These are phyloP conservation scores for Notolabrus celidotus DNA, from an alignment of 2,797 vertebrate species.

Conservation along the genomic window DNA sequence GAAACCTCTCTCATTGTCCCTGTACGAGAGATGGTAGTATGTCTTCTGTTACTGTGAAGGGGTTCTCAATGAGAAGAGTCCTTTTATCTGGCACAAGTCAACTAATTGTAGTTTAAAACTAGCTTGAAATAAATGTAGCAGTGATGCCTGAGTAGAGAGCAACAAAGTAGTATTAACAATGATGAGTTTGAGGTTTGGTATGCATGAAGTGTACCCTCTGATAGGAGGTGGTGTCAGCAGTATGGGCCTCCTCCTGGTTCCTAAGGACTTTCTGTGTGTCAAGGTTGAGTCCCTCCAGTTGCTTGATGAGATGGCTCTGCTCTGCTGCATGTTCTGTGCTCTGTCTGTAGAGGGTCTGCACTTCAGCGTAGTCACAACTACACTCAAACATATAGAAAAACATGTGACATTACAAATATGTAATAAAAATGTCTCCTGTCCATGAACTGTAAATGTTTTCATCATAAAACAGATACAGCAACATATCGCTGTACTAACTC, in stretches of 20 bases:
- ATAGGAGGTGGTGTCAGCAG: slow-evolving; percentile 89
- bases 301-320: slow-evolving; percentile 92
- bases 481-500: background rate
- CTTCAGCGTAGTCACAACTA: slow-evolving; percentile 80
- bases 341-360: slow-evolving; percentile 90
- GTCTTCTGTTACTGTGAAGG: no score
- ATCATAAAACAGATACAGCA: no score
- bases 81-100: slow-evolving; percentile 39
- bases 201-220: slow-evolving; percentile 86
- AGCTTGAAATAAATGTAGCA: no score
- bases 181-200: slow-evolving; percentile 41
- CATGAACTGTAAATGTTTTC: background rate
- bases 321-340: slow-evolving; percentile 87
- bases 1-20: no score
- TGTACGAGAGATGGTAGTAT: no score
- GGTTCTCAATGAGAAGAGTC: slow-evolving; percentile 29
- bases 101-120: slow-evolving; percentile 55
- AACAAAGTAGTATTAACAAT: slow-evolving; percentile 46
- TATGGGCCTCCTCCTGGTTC: slow-evolving; percentile 91
- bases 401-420: slow-evolving; percentile 6
- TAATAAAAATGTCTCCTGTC: slow-evolving; percentile 6
- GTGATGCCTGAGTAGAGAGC: slow-evolving; percentile 14
- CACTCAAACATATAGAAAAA: slow-evolving; percentile 31
- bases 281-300: slow-evolving; percentile 91
- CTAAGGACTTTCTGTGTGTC: slow-evolving; percentile 90